Conservation (phyloP, 2,113 vertebrate genomes). For the Labeo catla region DNA sequence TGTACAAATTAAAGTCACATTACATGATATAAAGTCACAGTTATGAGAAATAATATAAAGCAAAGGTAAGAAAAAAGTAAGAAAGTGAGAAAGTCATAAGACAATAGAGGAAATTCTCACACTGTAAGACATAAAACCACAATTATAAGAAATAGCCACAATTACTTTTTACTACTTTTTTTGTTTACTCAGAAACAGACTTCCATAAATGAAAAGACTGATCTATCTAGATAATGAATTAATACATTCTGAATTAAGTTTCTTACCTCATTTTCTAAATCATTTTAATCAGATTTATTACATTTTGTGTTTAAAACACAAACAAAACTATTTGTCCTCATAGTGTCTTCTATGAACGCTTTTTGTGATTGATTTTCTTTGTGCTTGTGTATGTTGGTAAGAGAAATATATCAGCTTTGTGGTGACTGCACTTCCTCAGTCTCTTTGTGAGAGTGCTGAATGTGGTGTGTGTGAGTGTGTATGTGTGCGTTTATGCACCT, state of each 20-base stretch:
- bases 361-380: constrained; percentile 21
- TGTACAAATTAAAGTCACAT: neutral
- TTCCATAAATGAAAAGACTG: neutral
- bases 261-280: neutral
- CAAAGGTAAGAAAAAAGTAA: neutral
- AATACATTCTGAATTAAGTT: neutral
- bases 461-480: constrained; percentile 17
- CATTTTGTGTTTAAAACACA: neutral
- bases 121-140: neutral
- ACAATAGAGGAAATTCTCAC: neutral
- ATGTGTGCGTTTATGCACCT: constrained; percentile 40
- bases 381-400: constrained; percentile 5
- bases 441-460: constrained; percentile 54
- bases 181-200: neutral
- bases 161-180: neutral
- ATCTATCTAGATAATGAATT: neutral
- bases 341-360: neutral
- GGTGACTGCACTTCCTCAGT: neutral
- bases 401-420: neutral
- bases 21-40: neutral
- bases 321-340: neutral
- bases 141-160: neutral
- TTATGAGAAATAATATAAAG: neutral
- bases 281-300: neutral
- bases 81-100: no score